Conservation (phyloP, 2,113 vertebrate genomes). For the Tricholaema leucomelas region DNA sequence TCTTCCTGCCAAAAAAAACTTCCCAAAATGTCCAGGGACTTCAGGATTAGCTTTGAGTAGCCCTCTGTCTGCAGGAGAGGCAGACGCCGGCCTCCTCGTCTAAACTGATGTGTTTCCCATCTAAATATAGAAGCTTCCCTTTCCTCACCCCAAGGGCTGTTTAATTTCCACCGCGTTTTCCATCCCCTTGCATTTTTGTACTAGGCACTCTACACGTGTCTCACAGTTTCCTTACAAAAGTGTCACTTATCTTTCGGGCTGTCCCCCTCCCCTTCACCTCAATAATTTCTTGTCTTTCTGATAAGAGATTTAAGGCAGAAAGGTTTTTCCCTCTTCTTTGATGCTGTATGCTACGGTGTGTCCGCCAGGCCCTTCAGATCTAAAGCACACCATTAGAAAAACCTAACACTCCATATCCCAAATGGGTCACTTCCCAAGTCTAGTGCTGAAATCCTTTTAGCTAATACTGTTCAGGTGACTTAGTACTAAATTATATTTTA, state of each 20-base stretch:
- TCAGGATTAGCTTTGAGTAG: background rate
- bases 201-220: background rate
- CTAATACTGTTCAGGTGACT: conserved; percentile 69
- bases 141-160: background rate
- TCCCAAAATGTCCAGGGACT: background rate
- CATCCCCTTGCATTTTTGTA: background rate
- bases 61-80: background rate
- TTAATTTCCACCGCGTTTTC: background rate
- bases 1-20: background rate
- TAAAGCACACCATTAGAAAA: conserved; percentile 51
- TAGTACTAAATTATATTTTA: conserved; percentile 72
- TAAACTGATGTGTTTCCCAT: background rate
- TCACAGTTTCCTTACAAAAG: background rate
- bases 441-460: conserved; percentile 66
- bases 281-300: conserved; percentile 41
- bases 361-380: conserved; percentile 32
- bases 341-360: background rate
- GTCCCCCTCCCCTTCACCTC: background rate
- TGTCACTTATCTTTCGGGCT: background rate
- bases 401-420: conserved; percentile 58
- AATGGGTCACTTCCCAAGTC: conserved; percentile 64
- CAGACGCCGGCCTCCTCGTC: background rate
- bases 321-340: background rate
- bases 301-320: conserved; percentile 25
- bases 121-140: background rate